Conservation (phyloP, 2,888 invertebrate species). For the Dolomedes plantarius region DNA sequence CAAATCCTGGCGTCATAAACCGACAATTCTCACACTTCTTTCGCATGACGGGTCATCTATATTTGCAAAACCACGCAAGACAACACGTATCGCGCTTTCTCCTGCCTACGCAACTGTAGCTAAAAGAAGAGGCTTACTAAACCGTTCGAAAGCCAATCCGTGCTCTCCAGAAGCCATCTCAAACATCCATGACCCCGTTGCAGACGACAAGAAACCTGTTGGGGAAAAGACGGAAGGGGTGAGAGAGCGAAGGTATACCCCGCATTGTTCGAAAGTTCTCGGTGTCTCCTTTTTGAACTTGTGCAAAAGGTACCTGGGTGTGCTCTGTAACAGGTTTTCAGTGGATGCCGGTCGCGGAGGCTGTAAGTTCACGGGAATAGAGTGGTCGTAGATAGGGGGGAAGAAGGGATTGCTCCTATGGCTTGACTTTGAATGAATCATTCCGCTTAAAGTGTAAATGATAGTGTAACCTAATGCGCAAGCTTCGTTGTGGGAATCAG, state of each 20-base stretch:
- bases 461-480: no score
- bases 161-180: neutral
- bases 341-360: neutral
- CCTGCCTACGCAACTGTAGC: no score
- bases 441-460: no score
- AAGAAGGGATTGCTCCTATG: neutral
- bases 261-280: slow-evolving; percentile 13
- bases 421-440: no score
- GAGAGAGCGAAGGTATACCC: neutral
- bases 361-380: neutral
- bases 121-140: no score
- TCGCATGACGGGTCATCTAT: no score
- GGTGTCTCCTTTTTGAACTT: neutral
- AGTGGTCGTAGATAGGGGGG: neutral
- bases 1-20: no score
- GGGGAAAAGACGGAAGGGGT: neutral
- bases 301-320: neutral
- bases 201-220: neutral
- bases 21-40: no score
- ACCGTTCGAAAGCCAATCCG: no score
- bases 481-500: no score
- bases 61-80: no score
- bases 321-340: neutral
- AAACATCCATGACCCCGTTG: neutral
- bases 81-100: no score